Conservation (phyloP, 2,888 invertebrate species). For the Melikaiella ostensackeni region DNA sequence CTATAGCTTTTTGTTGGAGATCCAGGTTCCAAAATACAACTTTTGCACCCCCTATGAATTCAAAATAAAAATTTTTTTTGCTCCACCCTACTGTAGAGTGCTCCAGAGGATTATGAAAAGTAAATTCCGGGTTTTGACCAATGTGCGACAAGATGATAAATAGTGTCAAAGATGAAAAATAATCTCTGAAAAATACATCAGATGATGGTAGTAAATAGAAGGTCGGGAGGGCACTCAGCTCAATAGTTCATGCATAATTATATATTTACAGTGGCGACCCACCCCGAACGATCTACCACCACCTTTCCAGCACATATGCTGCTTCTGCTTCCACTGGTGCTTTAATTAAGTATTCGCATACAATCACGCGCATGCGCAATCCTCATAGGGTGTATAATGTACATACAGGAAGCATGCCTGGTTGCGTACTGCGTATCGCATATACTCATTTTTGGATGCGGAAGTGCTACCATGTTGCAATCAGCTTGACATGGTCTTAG, state of each 20-base stretch:
- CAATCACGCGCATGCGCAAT: conserved; percentile 53
- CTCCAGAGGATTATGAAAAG: too few species aligned
- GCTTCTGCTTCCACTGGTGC: conserved; percentile 52
- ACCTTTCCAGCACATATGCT: conserved; percentile 59
- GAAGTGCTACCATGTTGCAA: conserved; percentile 26
- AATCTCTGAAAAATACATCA: too few species aligned
- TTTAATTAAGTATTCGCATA: conserved; percentile 74
- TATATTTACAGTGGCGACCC: conserved; percentile 68
- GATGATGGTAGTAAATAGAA: conserved; percentile 23
- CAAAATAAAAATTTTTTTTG: too few species aligned
- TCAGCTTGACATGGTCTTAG: neutral
- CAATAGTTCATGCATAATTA: conserved; percentile 73
- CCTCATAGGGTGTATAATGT: neutral
- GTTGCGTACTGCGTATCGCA: neutral
- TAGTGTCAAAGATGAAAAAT: too few species aligned
- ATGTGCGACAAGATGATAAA: too few species aligned
- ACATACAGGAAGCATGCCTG: neutral
- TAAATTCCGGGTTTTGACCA: too few species aligned
- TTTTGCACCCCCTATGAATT: too few species aligned
- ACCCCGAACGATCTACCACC: conserved; percentile 39
- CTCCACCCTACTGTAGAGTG: too few species aligned
- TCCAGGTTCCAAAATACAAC: too few species aligned
- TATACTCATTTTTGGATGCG: conserved; percentile 16
- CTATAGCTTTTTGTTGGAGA: too few species aligned
- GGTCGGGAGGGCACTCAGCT: conserved; percentile 69